Base-by-base conservation (phyloP, 2,888 invertebrate genomes). In the Epinotia brunnichana region DNA sequence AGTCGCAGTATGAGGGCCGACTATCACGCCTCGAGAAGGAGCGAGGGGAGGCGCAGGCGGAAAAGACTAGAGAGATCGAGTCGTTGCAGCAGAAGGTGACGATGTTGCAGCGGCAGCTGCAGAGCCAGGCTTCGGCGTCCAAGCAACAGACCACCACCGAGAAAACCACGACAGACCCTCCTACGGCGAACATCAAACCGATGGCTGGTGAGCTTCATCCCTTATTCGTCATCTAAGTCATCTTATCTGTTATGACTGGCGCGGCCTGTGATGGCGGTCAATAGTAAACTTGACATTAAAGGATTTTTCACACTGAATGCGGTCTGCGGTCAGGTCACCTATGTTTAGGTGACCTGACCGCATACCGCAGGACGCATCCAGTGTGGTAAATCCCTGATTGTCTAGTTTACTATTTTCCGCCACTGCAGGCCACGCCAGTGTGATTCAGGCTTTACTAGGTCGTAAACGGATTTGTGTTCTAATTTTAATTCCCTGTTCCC, bases 101-200 rank as follows among this genome's bases (percentile, higher is more conserved):
- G 71, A 94, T 96, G 82, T 83, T 96, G 68, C 96, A 96, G 79
- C 94, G 96, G 13, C 96, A 96, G 82, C 94, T 96, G 76, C 95
- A 95, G 4, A 94, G 94, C 61, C 96, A 96, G 82, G 94, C 97
- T 21, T 95, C 95, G 54, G 94, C 95, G 2, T 95, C 96, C 79
- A 95, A 96, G 75, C 94, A 95, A 79, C 90, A 95, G 82, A 88
- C 94, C 74, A 82, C 88, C 2, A 80, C 88, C 11, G 95, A 95
- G 67, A 95, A 95, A 81, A 88, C 93, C 2, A 93, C 93, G 13
- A 92, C 93, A 3, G 95, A 95, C 48, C 94, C 95, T 13, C 94
- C 95, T 0, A 98, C 98, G 0, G 98, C 98, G 5, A 98, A 98
- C 85, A 98, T 98, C 57, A 97, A 98, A 87, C 98, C 98, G 0